phyloP scores from a whole-genome alignment of 1,140 invertebrate genomes.

The Aricia agestis region DNA sequence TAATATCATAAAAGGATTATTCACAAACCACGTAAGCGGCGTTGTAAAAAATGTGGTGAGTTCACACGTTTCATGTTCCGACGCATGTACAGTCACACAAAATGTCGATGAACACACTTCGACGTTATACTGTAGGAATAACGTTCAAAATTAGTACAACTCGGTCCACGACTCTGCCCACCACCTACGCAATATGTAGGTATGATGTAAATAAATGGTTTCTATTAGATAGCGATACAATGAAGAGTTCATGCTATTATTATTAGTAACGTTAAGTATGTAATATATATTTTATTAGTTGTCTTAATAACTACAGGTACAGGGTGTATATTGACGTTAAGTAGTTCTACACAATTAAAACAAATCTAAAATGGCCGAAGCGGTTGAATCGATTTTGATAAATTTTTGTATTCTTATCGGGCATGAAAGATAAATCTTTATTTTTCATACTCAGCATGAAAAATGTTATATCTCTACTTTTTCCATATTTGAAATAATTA shows the following conservation, averaged over 20 bases:
- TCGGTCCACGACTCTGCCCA: not conserved
- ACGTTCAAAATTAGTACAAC: not conserved
- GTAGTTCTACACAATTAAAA: too few species aligned
- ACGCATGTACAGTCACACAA: not conserved
- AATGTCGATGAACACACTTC: not conserved
- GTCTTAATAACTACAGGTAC: too few species aligned
- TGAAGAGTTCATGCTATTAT: not conserved
- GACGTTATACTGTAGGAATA: not conserved
- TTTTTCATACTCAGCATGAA: too few species aligned
- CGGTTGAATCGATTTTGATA: too few species aligned
- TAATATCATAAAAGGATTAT: not conserved
- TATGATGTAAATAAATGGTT: not conserved
- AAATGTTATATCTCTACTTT: too few species aligned
- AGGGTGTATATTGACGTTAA: too few species aligned
- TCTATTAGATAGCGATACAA: not conserved
- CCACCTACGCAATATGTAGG: not conserved
- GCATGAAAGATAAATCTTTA: too few species aligned
- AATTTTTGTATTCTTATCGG: too few species aligned
- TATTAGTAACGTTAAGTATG: too few species aligned
- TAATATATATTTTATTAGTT: too few species aligned
- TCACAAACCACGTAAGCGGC: not conserved
- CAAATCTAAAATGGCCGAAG: too few species aligned
- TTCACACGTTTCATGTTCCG: slow-evolving; percentile 5
- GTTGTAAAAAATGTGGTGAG: not conserved
- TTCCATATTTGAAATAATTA: too few species aligned